A percentile compares a stretch with the other conserved stretches of the same genome.
Evolutionary conservation across 1,140 invertebrate species (phyloP).

Genomic region (Drosophila funebris): DNA sequence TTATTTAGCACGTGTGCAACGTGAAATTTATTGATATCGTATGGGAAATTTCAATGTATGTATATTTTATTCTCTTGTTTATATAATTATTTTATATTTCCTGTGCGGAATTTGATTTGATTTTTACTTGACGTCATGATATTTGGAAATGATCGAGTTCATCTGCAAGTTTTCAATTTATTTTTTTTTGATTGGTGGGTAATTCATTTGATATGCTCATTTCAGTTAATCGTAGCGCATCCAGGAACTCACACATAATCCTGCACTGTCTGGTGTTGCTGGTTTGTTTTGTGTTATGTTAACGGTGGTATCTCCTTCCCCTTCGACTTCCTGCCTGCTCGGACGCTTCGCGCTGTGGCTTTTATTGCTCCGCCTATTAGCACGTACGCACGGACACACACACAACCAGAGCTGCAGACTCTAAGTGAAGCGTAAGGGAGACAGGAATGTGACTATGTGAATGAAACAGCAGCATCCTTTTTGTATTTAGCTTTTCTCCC

Average conservation of each 20-base stretch:
- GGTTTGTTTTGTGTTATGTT: conserved; percentile 54
- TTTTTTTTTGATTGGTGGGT: no score
- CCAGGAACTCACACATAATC: not conserved
- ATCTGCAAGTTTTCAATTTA: not conserved
- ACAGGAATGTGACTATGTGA: not conserved
- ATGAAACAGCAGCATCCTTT: conserved; percentile 42
- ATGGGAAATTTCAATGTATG: not conserved
- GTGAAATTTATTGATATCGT: not conserved
- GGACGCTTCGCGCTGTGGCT: conserved; percentile 35
- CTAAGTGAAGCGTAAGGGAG: not conserved
- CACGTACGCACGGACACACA: conserved; percentile 37
- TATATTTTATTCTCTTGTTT: not conserved
- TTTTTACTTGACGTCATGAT: not conserved
- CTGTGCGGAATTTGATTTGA: not conserved
- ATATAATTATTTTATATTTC: not conserved
- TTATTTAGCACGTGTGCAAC: not conserved
- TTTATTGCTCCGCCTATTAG: conserved; percentile 81
- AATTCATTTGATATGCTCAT: not conserved
- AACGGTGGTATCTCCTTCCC: not conserved
- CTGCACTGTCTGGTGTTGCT: conserved; percentile 23
- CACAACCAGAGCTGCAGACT: conserved; percentile 20
- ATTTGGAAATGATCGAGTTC: not conserved
- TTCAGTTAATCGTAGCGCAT: conserved; percentile 24
- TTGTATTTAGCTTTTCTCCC: conserved; percentile 20
- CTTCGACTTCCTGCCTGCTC: not conserved